Percentiles rank a stretch among this genome's conserved stretches.
phyloP scores from a whole-genome alignment of 2,113 vertebrate species.

The Aegotheles bennettii region DNA sequence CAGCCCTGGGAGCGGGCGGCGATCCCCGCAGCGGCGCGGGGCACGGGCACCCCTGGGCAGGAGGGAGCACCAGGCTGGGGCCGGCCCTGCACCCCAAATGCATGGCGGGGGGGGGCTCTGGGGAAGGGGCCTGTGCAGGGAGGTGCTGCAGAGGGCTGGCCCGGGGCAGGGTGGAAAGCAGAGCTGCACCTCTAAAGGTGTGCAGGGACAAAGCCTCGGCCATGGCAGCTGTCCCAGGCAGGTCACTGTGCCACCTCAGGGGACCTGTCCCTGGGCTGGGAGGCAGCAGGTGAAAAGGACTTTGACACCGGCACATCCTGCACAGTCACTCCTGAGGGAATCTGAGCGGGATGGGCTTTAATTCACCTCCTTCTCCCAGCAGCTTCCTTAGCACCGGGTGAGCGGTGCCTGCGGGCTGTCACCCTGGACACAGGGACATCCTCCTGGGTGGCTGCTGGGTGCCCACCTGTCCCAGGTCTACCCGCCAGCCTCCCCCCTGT shows the following conservation, averaged over 20 bases:
- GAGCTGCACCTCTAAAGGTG: background rate
- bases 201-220: fast-evolving
- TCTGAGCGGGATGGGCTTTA: background rate
- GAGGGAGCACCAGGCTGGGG: background rate
- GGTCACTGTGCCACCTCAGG: background rate
- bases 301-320: background rate
- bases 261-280: background rate
- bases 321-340: background rate
- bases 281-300: background rate
- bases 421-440: fast-evolving
- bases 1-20: background rate
- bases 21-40: fast-evolving
- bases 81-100: fast-evolving
- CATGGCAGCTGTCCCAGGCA: fast-evolving
- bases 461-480: background rate
- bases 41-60: background rate
- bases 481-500: background rate
- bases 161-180: background rate
- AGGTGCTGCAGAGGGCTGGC: fast-evolving
- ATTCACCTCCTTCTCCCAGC: background rate
- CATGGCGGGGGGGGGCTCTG: fast-evolving
- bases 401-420: background rate
- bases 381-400: fast-evolving
- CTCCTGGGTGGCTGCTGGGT: background rate
- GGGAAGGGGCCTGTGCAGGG: background rate